Evolutionary conservation across 2,113 vertebrate genomes (phyloP), one percentile per base, ranked within the genome.

Genomic region (Phylloscopus whistleri): DNA sequence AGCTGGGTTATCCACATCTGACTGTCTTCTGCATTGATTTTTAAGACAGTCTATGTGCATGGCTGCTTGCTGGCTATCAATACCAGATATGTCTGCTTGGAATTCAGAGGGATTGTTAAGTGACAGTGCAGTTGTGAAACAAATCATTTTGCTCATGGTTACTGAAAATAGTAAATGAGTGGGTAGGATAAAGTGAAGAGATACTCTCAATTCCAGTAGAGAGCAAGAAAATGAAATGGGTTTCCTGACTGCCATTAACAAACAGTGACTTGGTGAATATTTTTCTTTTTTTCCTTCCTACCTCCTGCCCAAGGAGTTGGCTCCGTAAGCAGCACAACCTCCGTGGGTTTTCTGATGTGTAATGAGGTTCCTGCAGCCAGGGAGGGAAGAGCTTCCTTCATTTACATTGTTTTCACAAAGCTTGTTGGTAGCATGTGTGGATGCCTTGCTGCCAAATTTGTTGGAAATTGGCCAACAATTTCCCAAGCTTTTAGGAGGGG

Each of bases 71-170:
- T 91, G 77, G 89, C 83, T 95, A 59, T 86, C 79, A 79, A 11
- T 82, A 26, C 69, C 80, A 79, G 74, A 55, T 77, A 86, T 86
- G 76, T 86, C 53, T 80, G 37, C 5, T 12, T 77, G 67, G 58
- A 92, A 73, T 84, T 86, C 53, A 48, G 64, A 74, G 73, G 16
- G 68, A 31, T 85, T 89, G 69, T 90, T 76, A 91, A 97, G 84
- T 69, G 60, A 55, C 89, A 80, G 18, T 28, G 48, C 30, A 84
- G 66, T 93, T 90, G 90, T 81, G 64, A 93, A 92, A 94, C 60
- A 86, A 96, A 84, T 91, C 18, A 68, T 89, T 87, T 87, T 87
- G 60, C 52, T 91, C 8, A 8, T 81, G 60, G 74, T 89, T 87
- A 77, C 84, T 94, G 77, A 80, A 91, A 87, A 89, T 56, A 68